A percentile compares a stretch with the other conserved stretches of the same genome.
These are phyloP conservation scores for Ptychodera flava DNA, from an alignment of 35 echinoderm and acorn worm genomes.

Conservation along the genomic window DNA sequence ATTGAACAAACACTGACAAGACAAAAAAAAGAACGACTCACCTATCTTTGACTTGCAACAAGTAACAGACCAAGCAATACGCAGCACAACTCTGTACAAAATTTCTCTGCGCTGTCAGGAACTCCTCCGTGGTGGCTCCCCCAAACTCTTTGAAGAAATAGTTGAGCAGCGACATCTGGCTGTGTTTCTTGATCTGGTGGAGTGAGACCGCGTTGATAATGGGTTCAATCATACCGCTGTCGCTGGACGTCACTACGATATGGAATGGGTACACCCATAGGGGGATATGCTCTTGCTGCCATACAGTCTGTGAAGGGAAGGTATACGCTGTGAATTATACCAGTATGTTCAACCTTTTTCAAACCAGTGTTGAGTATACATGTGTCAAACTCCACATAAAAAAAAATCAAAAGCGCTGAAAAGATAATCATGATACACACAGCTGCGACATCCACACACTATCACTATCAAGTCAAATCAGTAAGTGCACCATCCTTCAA, in stretches of 20 bases:
- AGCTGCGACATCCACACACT: too few species aligned
- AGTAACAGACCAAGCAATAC: conserved; percentile 88
- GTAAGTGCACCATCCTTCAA: too few species aligned
- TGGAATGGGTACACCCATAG: conserved; percentile 90
- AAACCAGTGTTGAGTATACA: too few species aligned
- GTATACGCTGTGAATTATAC: too few species aligned
- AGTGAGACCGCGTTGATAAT: conserved; percentile 96
- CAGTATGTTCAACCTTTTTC: too few species aligned
- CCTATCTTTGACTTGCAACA: conserved; percentile 97
- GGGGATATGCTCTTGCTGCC: conserved; percentile 81
- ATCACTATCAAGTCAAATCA: too few species aligned
- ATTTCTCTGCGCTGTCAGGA: conserved; percentile 90
- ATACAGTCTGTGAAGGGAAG: conserved; percentile 52
- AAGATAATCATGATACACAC: too few species aligned
- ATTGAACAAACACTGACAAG: too few species aligned
- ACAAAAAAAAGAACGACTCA: too few species aligned
- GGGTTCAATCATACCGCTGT: conserved; percentile 93
- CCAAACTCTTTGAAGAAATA: conserved; percentile 94
- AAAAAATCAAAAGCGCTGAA: too few species aligned
- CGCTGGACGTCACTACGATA: conserved; percentile 91
- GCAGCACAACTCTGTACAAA: conserved; percentile 96
- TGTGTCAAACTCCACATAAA: too few species aligned
- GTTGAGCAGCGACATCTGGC: conserved; percentile 72
- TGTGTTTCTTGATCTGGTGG: conserved; percentile 98
- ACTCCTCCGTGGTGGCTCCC: conserved; percentile 73